Base-by-base conservation (phyloP, 37 sponge, comb jelly and placozoan species). In the Oscarella lobularis region DNA sequence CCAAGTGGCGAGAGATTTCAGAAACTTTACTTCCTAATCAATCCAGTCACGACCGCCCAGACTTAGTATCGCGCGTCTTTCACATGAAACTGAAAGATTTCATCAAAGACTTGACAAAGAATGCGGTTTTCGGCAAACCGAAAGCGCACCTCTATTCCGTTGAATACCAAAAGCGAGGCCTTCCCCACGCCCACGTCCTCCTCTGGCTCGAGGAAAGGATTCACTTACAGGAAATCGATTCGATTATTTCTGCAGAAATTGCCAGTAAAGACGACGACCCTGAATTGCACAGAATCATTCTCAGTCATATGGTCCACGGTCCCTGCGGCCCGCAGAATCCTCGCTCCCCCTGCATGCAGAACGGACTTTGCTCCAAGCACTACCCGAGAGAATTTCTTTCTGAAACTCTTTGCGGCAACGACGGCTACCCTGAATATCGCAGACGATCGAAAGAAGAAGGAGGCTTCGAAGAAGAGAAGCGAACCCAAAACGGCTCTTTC, bases 141-240 rank as follows among this genome's bases (percentile, higher is more conserved):
- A 2, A 2, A n/a, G 48, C 66, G 1, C 1, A 41, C 14, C 2
- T 38, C 29, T 1, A 65, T 1, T 33, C 66, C 0, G 37, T 81
- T 2, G 82, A 81, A 39, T 79, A 4, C 2, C 84, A 78, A 66
- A 83, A 79, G 41, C 74, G 75, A 39, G 79, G 84, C 4, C 75
- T 83, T 2, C 79, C 78, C 3, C 84, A 83, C 39, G 38, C 40
- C 0, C 84, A 83, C 65, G 32, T 66, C 31, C 32, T 3, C 20
- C 29, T 76, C 9, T 76, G 77, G 77, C 66, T 76, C 3, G 14
- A 3, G 14, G 3, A 4, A 29, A 36, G 14, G 30, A 35, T 4
- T 36, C 39, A 74, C 3, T 31, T 35, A 3, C 36, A 40, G 3
- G 6, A 75, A 2, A 67, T 75, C 2, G 77, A 75, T 36, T 29